phyloP scores from a whole-genome alignment of 37 sponge, comb jelly and placozoan species.

The Beroe ovata region DNA sequence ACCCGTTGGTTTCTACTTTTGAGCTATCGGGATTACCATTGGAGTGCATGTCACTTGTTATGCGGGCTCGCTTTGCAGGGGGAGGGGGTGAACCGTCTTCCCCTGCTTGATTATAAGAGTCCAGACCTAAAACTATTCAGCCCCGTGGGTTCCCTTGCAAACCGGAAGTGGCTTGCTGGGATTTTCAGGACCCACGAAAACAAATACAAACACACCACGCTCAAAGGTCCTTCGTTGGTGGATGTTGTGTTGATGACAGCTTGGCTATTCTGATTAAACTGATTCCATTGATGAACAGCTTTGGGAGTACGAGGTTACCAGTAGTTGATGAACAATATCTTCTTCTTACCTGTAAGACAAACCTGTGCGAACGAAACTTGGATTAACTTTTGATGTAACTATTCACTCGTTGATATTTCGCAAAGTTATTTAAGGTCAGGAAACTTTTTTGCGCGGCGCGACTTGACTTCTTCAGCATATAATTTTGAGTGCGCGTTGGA shows the following conservation, averaged over 20 bases:
- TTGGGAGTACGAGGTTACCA: neutral
- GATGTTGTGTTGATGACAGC: neutral
- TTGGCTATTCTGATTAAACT: neutral
- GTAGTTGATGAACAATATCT: no score
- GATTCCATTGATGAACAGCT: neutral
- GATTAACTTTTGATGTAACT: no score
- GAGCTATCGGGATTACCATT: constrained; percentile 35
- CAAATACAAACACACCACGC: constrained; percentile 34
- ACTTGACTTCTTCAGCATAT: no score
- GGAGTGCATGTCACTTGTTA: constrained; percentile 54
- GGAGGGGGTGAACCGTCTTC: constrained; percentile 63
- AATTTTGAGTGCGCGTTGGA: no score
- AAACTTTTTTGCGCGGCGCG: no score
- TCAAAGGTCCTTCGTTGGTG: constrained; percentile 33
- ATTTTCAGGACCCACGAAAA: constrained; percentile 42
- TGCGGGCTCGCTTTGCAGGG: constrained; percentile 22
- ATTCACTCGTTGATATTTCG: no score
- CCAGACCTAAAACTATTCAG: constrained; percentile 22
- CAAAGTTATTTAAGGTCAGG: no score
- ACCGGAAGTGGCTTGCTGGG: constrained; percentile 54
- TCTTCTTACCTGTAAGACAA: no score
- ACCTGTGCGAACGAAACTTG: no score
- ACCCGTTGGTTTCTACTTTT: constrained; percentile 43
- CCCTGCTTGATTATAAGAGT: constrained; percentile 53
- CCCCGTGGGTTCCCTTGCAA: constrained; percentile 60